phyloP scores from a whole-genome alignment of 2,113 vertebrate genomes.

The Siniperca knerii region DNA sequence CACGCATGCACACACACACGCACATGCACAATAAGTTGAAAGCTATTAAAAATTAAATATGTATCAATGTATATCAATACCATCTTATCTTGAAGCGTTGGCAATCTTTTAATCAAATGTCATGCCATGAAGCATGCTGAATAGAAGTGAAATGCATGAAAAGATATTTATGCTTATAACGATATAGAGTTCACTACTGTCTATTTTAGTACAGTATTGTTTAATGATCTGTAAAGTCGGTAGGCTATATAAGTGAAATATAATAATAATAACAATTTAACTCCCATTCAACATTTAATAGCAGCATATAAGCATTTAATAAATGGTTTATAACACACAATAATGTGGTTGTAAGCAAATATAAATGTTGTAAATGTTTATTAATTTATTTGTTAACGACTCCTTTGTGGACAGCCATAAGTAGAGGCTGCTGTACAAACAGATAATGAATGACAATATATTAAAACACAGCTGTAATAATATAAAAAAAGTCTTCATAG shows the following conservation, averaged over 20 bases:
- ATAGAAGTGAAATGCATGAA: neutral
- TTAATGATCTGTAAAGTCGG: neutral
- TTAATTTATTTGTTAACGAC: fast-evolving
- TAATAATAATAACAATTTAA: neutral
- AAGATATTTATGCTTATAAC: neutral
- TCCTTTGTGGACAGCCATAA: neutral
- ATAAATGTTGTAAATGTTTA: neutral
- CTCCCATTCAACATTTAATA: neutral
- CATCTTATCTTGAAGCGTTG: neutral
- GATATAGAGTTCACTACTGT: neutral
- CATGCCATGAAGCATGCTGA: neutral
- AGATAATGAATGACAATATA: neutral
- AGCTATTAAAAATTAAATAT: neutral
- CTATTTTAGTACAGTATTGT: neutral
- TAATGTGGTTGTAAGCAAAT: neutral
- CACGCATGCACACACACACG: neutral
- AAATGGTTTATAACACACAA: neutral
- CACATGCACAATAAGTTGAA: neutral
- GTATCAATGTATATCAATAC: neutral
- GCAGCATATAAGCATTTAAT: neutral
- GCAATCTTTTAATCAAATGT: neutral
- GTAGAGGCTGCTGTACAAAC: neutral
- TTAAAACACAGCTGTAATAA: neutral
- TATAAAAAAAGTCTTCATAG: neutral
- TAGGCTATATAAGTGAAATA: neutral